Percentiles rank a stretch among this genome's conserved stretches.
Evolutionary conservation across 2,888 invertebrate species (phyloP).

Genomic region (Metalampra italica): DNA sequence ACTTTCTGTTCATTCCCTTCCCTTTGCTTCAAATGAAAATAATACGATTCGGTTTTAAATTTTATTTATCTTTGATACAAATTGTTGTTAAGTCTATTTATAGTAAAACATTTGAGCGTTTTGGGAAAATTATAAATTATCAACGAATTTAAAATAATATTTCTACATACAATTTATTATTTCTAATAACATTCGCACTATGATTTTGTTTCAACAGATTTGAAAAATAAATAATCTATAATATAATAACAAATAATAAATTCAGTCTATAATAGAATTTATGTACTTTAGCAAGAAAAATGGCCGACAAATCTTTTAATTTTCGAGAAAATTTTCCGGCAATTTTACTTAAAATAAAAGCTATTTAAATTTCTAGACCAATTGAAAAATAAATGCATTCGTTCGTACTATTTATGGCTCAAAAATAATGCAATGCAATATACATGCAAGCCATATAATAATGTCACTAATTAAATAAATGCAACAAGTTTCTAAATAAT

Average conservation of each 20-base stretch:
- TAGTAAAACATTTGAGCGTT: conserved; percentile 19
- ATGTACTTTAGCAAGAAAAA: conserved; percentile 37
- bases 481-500: no score
- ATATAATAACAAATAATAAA: conserved; percentile 51
- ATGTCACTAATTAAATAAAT: no score
- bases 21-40: no score
- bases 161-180: background rate
- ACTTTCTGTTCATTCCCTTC: no score
- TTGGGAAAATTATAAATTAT: conserved; percentile 12
- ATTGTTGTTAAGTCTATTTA: conserved; percentile 36
- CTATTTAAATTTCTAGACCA: conserved; percentile 2
- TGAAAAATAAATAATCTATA: conserved; percentile 40
- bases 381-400: conserved; percentile 9
- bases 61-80: conserved; percentile 36
- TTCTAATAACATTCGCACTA: background rate
- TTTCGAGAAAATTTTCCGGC: conserved; percentile 41
- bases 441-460: no score
- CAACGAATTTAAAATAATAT: conserved; percentile 9
- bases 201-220: conserved; percentile 5
- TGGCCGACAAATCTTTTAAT: conserved; percentile 47
- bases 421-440: background rate
- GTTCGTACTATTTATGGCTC: background rate
- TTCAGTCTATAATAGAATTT: conserved; percentile 42
- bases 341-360: conserved; percentile 45
- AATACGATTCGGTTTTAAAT: background rate